These are phyloP conservation scores for Syrphus vitripennis DNA, from an alignment of 2,888 invertebrate genomes.

Conservation along the genomic window DNA sequence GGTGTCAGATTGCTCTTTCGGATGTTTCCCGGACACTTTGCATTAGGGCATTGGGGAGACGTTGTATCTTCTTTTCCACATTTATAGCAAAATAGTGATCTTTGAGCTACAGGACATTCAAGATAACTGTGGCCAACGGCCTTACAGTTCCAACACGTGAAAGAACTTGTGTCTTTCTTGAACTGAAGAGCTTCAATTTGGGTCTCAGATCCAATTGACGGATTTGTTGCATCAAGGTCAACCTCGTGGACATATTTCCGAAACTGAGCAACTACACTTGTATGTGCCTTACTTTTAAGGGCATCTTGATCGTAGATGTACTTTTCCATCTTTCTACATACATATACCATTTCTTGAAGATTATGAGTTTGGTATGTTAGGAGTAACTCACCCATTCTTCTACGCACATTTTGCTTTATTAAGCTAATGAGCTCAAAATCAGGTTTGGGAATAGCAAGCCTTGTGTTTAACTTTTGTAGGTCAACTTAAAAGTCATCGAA, in stretches of 20 bases:
- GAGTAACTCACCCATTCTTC: not conserved
- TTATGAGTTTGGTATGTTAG: not conserved
- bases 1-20: not conserved
- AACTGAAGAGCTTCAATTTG: not conserved
- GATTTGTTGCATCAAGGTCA: not conserved
- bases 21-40: not conserved
- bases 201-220: not conserved
- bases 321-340: not conserved
- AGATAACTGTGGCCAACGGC: not conserved
- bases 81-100: not conserved
- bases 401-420: not conserved
- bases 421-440: not conserved
- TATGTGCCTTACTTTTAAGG: not conserved
- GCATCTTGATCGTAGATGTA: not conserved
- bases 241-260: not conserved
- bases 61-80: not conserved
- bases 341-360: not conserved
- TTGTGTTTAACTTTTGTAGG: not conserved
- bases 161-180: not conserved
- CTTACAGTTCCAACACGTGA: not conserved
- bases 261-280: not conserved
- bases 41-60: not conserved
- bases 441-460: not conserved
- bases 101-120: not conserved
- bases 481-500: not conserved